Evolutionary conservation across 2,888 invertebrate species (phyloP).

Genomic region (Stenichneumon culpator): DNA sequence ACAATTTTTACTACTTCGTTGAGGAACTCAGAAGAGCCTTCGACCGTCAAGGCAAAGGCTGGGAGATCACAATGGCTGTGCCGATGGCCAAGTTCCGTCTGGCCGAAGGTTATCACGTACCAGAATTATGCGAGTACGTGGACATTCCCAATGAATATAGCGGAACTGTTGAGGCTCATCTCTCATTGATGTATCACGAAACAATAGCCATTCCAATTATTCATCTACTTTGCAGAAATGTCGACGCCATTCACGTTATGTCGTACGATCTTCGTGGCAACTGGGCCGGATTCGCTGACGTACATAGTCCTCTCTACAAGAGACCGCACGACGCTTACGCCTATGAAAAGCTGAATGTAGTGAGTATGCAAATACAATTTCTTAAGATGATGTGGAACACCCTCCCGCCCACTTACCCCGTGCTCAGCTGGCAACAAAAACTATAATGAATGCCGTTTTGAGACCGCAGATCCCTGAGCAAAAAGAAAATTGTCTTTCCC

Average conservation of each 20-base stretch:
- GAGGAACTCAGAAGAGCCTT: constrained; percentile 93
- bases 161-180: not conserved
- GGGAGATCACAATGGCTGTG: constrained; percentile 96
- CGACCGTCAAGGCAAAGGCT: constrained; percentile 90
- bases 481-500: no score
- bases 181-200: not conserved
- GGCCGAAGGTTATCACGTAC: constrained; percentile 96
- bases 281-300: constrained; percentile 96
- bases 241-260: constrained; percentile 95
- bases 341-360: constrained; percentile 95
- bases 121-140: constrained; percentile 94
- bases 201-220: not conserved
- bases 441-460: no score
- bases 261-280: constrained; percentile 94
- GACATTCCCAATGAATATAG: constrained; percentile 14
- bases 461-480: no score
- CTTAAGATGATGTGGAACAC: no score
- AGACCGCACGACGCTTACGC: constrained; percentile 95
- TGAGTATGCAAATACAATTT: constrained; percentile 85
- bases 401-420: no score
- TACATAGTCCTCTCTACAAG: constrained; percentile 94
- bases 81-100: constrained; percentile 94
- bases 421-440: no score
- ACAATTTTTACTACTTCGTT: constrained; percentile 93
- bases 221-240: constrained; percentile 85